These are phyloP conservation scores for Drosophila anomalata DNA, from an alignment of 2,888 invertebrate genomes.

Conservation along the genomic window DNA sequence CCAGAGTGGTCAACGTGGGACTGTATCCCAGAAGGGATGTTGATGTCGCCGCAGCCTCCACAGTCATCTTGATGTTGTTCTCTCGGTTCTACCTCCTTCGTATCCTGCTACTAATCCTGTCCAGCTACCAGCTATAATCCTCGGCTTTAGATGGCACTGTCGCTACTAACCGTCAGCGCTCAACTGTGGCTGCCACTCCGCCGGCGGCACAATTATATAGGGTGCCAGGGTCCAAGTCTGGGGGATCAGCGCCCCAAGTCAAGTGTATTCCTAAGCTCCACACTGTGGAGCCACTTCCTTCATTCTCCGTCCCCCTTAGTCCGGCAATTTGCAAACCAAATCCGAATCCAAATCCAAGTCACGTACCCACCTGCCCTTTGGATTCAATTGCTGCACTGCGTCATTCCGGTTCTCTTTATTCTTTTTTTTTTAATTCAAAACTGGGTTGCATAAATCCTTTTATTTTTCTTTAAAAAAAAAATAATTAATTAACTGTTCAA, in stretches of 20 bases:
- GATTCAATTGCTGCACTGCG: constrained; percentile 25
- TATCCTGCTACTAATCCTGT: not conserved
- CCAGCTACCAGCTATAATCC: not conserved
- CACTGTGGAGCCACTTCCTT: not conserved
- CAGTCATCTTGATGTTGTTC: constrained; percentile 19
- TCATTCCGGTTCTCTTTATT: constrained; percentile 6
- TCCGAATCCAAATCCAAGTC: constrained; percentile 44
- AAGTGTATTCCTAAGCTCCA: constrained; percentile 55
- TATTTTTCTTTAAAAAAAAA: not conserved
- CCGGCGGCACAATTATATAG: constrained; percentile 53
- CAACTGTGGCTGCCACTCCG: constrained; percentile 37
- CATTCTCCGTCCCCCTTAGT: not conserved
- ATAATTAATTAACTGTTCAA: not conserved
- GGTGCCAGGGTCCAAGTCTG: constrained; percentile 7
- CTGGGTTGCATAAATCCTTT: not conserved
- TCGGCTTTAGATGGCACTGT: constrained; percentile 32
- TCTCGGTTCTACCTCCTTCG: no score
- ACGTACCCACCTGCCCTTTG: constrained; percentile 32
- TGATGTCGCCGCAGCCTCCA: constrained; percentile 46
- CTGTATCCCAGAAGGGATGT: constrained; percentile 44
- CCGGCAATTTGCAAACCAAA: constrained; percentile 42
- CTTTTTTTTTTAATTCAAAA: not conserved
- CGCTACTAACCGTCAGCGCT: constrained; percentile 33
- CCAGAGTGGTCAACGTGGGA: constrained; percentile 70
- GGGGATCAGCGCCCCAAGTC: constrained; percentile 35